Base-by-base conservation (phyloP, 2,888 invertebrate genomes). In the Coremacera marginata region DNA sequence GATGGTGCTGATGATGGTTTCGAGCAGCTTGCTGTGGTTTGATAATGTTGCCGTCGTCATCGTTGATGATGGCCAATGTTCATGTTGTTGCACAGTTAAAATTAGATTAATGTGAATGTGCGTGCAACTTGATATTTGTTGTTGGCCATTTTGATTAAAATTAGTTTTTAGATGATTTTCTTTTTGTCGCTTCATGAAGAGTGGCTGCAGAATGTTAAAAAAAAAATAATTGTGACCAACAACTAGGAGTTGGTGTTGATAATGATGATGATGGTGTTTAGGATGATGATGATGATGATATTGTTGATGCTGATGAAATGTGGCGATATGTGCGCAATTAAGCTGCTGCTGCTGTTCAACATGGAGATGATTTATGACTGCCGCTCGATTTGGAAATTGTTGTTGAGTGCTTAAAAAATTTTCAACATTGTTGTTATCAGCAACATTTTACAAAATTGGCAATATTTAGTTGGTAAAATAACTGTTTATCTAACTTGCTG, bases 81-180 rank as follows among this genome's bases (percentile, higher is more conserved):
- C 19, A 60, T 60, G 44, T 8, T 19, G 62, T 19, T 65, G 67
- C 67, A 22, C 72, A 70, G 70, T 77, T 79, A 74, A 79, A 77
- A 77, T 77, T 79, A 79, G 78, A 79, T 79, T 79, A 79, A 75
- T 75, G 75, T 75, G 57, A 72, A 22, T 62, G 62, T 44, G 51
- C 51, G 49, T 51, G 68, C 31, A 55, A 70, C 55, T 19, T 37
- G 74, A 60, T 68, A 55, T 55, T 70, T 25, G 73, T 70, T 25
- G 73, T 44, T 25, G 31, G 34, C 19, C 25, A 74, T 65, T 63
- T 65, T 60, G 60, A 62, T 62, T 22, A 62, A 65, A 65, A 68
- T 44, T 44, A 9, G 68, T 68, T 25, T 25, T 11, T 4, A 49
- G 8, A 19, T 25, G 27, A 22, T 25, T 25, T 37, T 37, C 27